Base-by-base conservation (phyloP, 2,797 vertebrate genomes). In the Peromyscus melanophrys region DNA sequence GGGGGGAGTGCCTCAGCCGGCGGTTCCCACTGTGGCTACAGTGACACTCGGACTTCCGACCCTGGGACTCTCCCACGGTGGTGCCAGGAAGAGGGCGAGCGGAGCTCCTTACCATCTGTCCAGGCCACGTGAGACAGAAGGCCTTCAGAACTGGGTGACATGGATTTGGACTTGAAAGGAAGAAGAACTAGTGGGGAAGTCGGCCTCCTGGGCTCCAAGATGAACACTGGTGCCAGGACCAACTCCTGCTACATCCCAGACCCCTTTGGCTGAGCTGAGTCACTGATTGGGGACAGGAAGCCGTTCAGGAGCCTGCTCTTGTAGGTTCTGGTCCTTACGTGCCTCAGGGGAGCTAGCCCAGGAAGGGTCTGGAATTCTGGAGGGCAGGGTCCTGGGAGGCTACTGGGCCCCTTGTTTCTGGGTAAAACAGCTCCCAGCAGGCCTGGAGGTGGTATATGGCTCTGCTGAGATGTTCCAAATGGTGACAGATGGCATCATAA, bases 401-500 rank as follows among this genome's bases (percentile, higher is more conserved):
- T 92, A 7, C 25, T 21, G 65, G 2, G 82, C 78, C 21, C 34
- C n/a, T 67, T 49, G n/a, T 67, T 55, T 92, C 80, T 80, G 94
- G 92, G 93, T 23, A 83, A 94, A 85, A 93, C 90, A 81, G 95
- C 61, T 94, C 1, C 7, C 71, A 63, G 17, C 67, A 96, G 94
- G 85, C 84, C 25, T 40, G 86, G 82, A 81, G 92, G 43, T 8
- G 23, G 31, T 40, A 23, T 43, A 29, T 43, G 59, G 71, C 82
- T 52, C 69, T 63, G 95, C 67, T 14, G 11, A 37, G 40, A 34
- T 46, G 97, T 92, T 94, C 95, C 34, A 2, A 93, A 3, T 94
- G 92, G 83, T 78, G 94, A 96, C 94, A 97, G 80, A 59, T 92
- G 97, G 95, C 86, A 91, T 89, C 92, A 95, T 97, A 21, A 86